Evolutionary conservation across 64 coral and sea anemone species (phyloP), one percentile per base, ranked within the genome.

Genomic region (Montipora capricornis): DNA sequence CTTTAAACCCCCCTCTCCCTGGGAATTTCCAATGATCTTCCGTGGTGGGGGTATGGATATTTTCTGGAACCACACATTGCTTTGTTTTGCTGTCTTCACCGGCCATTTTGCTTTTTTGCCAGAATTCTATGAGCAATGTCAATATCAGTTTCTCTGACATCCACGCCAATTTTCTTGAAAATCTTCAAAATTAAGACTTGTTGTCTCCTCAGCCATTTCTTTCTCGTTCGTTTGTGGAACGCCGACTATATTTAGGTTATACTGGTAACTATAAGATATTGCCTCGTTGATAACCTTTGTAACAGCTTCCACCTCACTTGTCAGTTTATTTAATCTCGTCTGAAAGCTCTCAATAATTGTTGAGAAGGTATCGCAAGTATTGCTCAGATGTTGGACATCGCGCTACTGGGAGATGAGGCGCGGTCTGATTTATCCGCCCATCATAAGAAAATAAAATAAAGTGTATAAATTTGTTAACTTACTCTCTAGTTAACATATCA

Each of bases 251-350:
- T 92, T 83, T 19, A 91, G n/a, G 47, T 92, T 92, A 75, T 92
- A 92, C 73, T 92, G 90, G 67, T 92, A 83, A 69, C 90, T 83
- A 73, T 91, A 91, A 20, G 87, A 69, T 53, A 47, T 89, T 47
- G 68, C 87, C 37, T 60, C 74, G 44, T 89, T 47, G 49, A 89
- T 89, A 45, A 6, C 84, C 47, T 71, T 87, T 47, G 46, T 55
- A 52, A 88, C 47, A 48, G 64, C 37, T 73, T 88, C 87, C 19
- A 88, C 87, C 22, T 88, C 26, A 44, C 47, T 29, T 73, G 73
- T 49, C 70, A 88, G 70, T 37, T 14, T 13, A 46, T 77, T 20
- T 71, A 89, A 71, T 89, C 67, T 89, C 44, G 13, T 71, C 66
- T 89, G 59, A 68, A 88, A 89, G 74, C 87, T 89, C 52, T 69